A percentile compares a stretch with the other conserved stretches of the same genome.
Evolutionary conservation across 2,113 vertebrate species (phyloP).

Genomic region (Phocoena phocoena): DNA sequence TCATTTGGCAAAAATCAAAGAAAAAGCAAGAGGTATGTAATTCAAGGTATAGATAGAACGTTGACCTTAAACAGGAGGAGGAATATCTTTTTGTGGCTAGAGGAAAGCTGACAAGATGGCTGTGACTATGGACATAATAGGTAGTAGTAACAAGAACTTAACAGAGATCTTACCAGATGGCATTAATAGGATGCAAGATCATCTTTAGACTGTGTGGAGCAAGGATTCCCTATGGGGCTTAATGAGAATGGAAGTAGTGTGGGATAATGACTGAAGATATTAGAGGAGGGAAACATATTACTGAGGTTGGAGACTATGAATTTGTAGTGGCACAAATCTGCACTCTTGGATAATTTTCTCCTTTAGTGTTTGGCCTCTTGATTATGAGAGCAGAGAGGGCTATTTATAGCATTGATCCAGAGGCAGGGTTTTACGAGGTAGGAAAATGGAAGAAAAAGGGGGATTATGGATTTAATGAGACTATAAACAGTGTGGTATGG

Average conservation of each 20-base stretch:
- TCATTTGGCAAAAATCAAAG: background rate
- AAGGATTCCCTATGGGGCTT: background rate
- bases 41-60: background rate
- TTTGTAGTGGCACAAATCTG: background rate
- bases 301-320: background rate
- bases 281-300: background rate
- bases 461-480: background rate
- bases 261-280: background rate
- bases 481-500: background rate
- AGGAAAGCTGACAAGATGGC: background rate
- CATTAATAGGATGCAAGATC: background rate
- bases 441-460: background rate
- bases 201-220: background rate
- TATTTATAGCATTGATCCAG: background rate
- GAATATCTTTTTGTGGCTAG: background rate
- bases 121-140: background rate
- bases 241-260: background rate
- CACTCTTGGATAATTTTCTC: background rate
- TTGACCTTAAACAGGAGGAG: background rate
- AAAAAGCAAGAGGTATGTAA: background rate
- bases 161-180: background rate
- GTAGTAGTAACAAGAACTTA: background rate
- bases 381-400: background rate
- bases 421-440: background rate
- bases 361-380: background rate